Evolutionary conservation across 2,113 vertebrate genomes (phyloP), one percentile per base, ranked within the genome.

Genomic region (Scopus umbretta): DNA sequence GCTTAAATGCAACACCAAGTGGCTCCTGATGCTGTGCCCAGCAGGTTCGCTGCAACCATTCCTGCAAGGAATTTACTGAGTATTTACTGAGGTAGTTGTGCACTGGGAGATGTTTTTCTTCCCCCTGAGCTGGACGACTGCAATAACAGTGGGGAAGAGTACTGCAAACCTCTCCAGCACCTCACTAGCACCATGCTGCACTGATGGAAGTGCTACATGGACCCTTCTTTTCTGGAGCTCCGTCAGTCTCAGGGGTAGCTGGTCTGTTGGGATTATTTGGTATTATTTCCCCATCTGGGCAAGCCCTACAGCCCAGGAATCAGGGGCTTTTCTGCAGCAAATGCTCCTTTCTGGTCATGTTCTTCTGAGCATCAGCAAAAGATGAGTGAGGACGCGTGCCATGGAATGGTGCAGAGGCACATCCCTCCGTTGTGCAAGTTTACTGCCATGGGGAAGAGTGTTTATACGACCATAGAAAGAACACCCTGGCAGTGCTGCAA

Each of bases 101-200:
- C 29, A 2, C 34, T 56, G 21, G 47, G 66, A 68, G 50, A 14
- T 42, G 21, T 26, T 55, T 76, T 49, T 47, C 18, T 13, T 40
- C n/a, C 13, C 29, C n/a, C 18, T 14, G 59, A 50, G 32, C 42
- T 56, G 42, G 18, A 36, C 14, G 4, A 22, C n/a, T 5, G 27
- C 1, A 5, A 29, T 3, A 7, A 10, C 47, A 22, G 15, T 9
- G 36, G 50, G 17, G 53, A 36, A 56, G 38, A 25, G 49, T 7
- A 18, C 30, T 1, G 3, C 62, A 86, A 63, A 47, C 25, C 59
- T 42, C 17, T 13, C 55, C 59, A 88, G 50, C 4, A 0, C n/a
- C 68, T 45, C 17, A 3, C 61, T 25, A 14, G 42, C 47, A 43
- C 45, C 2, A 1, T 2, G 0, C 5, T 13, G 58, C 21, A 20